Evolutionary conservation across 2,113 vertebrate genomes (phyloP), one percentile per base, ranked within the genome.

Genomic region (Gallinago media): DNA sequence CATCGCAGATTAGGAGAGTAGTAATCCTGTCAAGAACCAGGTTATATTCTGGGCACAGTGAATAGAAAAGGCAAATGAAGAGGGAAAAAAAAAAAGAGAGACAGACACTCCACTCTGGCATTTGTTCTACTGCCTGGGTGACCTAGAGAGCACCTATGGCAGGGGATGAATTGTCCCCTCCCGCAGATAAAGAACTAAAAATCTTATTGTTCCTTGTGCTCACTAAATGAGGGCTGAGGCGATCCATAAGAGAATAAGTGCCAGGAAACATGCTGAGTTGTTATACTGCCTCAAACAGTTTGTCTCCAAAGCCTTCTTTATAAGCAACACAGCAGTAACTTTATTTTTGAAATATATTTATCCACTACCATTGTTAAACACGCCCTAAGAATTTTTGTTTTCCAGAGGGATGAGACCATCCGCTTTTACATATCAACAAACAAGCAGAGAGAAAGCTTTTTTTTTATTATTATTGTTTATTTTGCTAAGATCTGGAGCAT

Each of bases 331-430:
- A 50, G 85, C 46, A 73, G 38, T 54, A 83, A 83, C 67, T 94
- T 66, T 3, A 92, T 66, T 92, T 76, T 71, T 73, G 56, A 93
- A 79, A 89, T 23, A 38, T 71, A 80, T 97, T 97, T 96, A 94
- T 73, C 79, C 90, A 88, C 62, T 32, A 18, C 79, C 76, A 55
- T 62, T 88, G 77, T 80, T 85, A 94, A 96, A 94, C 4, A 32
- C 66, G 91, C 59, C 78, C 88, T 36, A 79, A 94, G 92, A 94
- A 91, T 76, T 91, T 94, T 61, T 93, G 29, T 96, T 96, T 97
- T 96, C 90, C 88, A 34, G 91, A 94, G 94, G 77, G 86, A 94
- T 66, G 80, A 92, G 72, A 96, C 94, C 79, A 78, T 76, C 71
- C 70, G 68, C 29, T 88, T 94, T 96, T 96, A 96, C 63, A 55